phyloP scores from a whole-genome alignment of 2,113 vertebrate species.

The Gambusia holbrooki region DNA sequence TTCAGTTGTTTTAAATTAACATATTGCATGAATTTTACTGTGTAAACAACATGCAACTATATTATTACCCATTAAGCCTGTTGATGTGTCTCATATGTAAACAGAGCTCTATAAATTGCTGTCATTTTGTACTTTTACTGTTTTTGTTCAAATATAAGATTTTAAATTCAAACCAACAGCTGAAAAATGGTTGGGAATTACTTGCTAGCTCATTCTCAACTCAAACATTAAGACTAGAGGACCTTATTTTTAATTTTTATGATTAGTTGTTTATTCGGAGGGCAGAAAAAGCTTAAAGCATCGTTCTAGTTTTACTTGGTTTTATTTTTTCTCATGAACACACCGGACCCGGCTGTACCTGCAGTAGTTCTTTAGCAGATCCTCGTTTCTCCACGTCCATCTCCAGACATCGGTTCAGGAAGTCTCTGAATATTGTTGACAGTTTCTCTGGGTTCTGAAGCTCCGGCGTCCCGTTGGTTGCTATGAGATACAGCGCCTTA shows the following conservation, averaged over 20 bases:
- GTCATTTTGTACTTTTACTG: no score
- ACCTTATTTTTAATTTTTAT: background rate
- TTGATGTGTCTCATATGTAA: no score
- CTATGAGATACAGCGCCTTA: conserved; percentile 97
- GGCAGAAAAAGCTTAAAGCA: background rate
- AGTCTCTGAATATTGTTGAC: conserved; percentile 90
- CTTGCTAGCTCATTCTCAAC: background rate
- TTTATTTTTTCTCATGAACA: background rate
- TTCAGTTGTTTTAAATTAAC: no score
- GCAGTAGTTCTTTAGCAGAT: conserved; percentile 92
- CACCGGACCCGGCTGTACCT: conserved; percentile 77
- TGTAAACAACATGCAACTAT: no score
- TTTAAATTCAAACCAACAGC: no score
- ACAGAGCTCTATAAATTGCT: no score
- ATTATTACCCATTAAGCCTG: no score
- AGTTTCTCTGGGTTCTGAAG: conserved; percentile 97
- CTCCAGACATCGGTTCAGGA: conserved; percentile 93
- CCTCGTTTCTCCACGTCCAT: conserved; percentile 98
- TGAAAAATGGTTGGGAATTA: no score
- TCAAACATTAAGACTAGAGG: background rate
- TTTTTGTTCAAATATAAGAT: no score
- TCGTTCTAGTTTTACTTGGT: background rate
- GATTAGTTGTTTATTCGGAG: background rate
- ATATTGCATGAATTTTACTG: no score
- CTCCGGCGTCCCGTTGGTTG: conserved; percentile 95